phyloP scores from a whole-genome alignment of 2,113 vertebrate genomes.

The Eclectus roratus region DNA sequence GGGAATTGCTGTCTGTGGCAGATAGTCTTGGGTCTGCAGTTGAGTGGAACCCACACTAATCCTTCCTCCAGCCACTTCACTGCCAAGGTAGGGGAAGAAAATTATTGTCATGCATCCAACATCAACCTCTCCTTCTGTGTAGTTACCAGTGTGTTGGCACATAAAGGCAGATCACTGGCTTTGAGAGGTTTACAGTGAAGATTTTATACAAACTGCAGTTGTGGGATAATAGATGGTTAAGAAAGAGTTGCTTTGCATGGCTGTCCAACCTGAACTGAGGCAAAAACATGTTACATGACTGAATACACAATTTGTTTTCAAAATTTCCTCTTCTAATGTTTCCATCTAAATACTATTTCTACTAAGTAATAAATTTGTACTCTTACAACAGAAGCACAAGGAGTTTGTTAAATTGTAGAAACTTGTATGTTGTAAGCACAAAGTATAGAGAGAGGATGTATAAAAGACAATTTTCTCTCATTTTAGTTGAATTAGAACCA shows the following conservation, averaged over 20 bases:
- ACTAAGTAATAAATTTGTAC: neutral
- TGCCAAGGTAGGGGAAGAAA: neutral
- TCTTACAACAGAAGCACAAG: neutral
- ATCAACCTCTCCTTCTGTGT: neutral
- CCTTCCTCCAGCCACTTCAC: neutral
- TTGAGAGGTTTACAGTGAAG: neutral
- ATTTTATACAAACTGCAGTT: neutral
- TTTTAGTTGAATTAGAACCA: neutral
- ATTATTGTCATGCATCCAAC: neutral
- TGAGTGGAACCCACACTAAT: neutral
- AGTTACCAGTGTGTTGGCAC: neutral
- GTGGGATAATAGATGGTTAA: neutral
- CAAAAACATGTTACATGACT: neutral
- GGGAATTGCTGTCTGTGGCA: rapidly evolving
- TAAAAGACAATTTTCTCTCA: neutral
- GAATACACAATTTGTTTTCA: neutral
- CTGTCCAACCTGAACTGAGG: neutral
- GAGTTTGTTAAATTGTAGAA: neutral
- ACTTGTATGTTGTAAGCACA: neutral
- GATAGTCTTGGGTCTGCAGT: too few relatives aligned
- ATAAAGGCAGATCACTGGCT: neutral
- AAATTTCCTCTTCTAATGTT: neutral
- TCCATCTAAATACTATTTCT: neutral
- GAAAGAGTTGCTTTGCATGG: neutral
- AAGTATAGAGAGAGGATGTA: neutral